Conservation (phyloP, 2,113 vertebrate species). For the Corythoichthys haematopterus region DNA sequence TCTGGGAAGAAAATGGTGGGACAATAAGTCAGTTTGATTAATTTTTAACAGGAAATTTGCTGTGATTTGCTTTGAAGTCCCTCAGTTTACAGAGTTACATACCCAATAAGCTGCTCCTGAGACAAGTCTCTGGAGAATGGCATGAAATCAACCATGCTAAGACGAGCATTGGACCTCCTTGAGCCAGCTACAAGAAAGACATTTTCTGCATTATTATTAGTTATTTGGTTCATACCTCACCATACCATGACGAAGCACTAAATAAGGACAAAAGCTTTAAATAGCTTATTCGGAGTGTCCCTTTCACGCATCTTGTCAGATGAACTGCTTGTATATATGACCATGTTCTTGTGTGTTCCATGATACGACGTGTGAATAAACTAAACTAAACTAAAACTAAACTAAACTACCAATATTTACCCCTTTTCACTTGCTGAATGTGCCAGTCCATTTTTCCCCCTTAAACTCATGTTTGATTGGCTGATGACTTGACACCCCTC, state of each 20-base stretch:
- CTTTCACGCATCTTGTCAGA: no score
- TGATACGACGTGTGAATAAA: no score
- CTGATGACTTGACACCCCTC: no score
- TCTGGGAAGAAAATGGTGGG: slow-evolving; percentile 38
- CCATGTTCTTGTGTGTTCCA: no score
- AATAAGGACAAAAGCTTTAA: neutral
- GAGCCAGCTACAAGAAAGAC: slow-evolving; percentile 57
- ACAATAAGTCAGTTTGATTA: slow-evolving; percentile 31
- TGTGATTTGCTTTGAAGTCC: neutral
- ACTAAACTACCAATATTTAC: no score
- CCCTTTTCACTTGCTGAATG: no score
- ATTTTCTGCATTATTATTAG: neutral
- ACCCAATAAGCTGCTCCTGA: slow-evolving; percentile 78
- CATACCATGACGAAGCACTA: no score
- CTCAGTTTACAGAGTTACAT: neutral
- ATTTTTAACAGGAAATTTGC: slow-evolving; percentile 3
- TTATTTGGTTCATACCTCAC: neutral
- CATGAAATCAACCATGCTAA: slow-evolving; percentile 76
- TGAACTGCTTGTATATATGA: no score
- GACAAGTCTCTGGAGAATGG: slow-evolving; percentile 76
- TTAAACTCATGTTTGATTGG: no score
- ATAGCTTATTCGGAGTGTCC: no score
- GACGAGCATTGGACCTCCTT: slow-evolving; percentile 70
- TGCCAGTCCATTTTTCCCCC: no score
- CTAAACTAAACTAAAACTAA: no score